Evolutionary conservation across 1,140 invertebrate species (phyloP).

Genomic region (Heterodera carotae): DNA sequence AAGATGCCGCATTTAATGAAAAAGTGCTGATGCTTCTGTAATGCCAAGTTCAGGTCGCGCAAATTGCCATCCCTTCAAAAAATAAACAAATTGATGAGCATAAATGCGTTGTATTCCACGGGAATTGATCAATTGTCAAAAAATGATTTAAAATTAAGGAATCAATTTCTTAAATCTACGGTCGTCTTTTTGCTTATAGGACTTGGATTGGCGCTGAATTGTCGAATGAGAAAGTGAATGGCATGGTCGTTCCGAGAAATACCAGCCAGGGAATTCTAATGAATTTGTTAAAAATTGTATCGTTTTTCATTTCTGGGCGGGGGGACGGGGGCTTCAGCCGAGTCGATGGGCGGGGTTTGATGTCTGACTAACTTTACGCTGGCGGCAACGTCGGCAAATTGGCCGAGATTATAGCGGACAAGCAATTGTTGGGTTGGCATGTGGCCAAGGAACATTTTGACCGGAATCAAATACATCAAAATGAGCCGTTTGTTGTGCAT

Average conservation of each 20-base stretch:
- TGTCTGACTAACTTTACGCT: constrained; percentile 51
- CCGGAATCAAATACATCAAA: constrained; percentile 91
- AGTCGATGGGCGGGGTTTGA: too few species aligned
- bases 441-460: constrained; percentile 91
- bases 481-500: constrained; percentile 88
- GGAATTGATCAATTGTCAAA: too few species aligned
- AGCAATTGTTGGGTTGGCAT: constrained; percentile 81
- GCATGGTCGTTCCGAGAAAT: neutral
- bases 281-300: too few species aligned
- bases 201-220: too few species aligned
- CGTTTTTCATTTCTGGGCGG: too few species aligned
- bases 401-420: constrained; percentile 83
- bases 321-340: too few species aligned
- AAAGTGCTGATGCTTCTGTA: constrained; percentile 83
- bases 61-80: constrained; percentile 78
- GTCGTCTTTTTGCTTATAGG: too few species aligned
- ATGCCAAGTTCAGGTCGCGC: constrained; percentile 78
- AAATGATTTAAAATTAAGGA: too few species aligned
- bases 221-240: too few species aligned
- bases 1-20: constrained; percentile 94
- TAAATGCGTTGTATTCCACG: too few species aligned
- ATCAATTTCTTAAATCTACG: too few species aligned
- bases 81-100: neutral
- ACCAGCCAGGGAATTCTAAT: too few species aligned
- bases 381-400: constrained; percentile 79